phyloP scores from a whole-genome alignment of 2,797 vertebrate species.

The Periophthalmus magnuspinnatus region DNA sequence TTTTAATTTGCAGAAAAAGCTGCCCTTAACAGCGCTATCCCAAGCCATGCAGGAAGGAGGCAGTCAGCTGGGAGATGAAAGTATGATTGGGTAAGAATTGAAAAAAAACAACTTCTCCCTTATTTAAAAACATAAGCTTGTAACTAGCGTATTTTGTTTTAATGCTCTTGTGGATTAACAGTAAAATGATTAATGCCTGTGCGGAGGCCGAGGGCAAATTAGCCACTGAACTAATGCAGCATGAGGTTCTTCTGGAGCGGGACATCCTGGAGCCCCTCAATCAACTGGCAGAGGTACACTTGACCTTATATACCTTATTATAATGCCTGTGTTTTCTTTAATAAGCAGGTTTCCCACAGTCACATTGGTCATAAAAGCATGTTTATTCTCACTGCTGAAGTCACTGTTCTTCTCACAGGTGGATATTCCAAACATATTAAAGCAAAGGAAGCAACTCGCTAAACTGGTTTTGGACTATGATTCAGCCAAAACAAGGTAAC shows the following conservation, averaged over 20 bases:
- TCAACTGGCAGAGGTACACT: slow-evolving; percentile 68
- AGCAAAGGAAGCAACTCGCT: slow-evolving; percentile 93
- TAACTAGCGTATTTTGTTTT: not conserved
- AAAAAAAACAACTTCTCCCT: not conserved
- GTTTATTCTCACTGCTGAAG: not conserved
- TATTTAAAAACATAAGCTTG: not conserved
- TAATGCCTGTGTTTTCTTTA: slow-evolving; percentile 13
- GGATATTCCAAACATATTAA: slow-evolving; percentile 95
- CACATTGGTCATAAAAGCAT: not conserved
- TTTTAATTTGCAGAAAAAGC: slow-evolving; percentile 83
- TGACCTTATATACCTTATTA: not conserved
- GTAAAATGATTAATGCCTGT: slow-evolving; percentile 93
- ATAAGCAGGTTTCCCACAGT: not conserved
- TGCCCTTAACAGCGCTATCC: slow-evolving; percentile 87
- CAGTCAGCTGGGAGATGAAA: slow-evolving; percentile 87
- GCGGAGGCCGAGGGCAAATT: slow-evolving; percentile 88
- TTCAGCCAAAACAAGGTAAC: slow-evolving; percentile 88
- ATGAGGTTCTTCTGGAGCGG: slow-evolving; percentile 88
- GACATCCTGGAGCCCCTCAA: slow-evolving; percentile 90
- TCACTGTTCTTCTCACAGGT: slow-evolving; percentile 69
- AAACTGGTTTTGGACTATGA: slow-evolving; percentile 95
- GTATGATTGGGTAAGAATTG: slow-evolving; percentile 84
- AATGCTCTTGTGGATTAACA: slow-evolving; percentile 48
- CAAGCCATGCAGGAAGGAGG: slow-evolving; percentile 91
- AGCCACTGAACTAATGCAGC: slow-evolving; percentile 87